A percentile compares a stretch with the other conserved stretches of the same genome.
Conservation (phyloP, 2,797 vertebrate species). For the Onychomys leucogaster region DNA sequence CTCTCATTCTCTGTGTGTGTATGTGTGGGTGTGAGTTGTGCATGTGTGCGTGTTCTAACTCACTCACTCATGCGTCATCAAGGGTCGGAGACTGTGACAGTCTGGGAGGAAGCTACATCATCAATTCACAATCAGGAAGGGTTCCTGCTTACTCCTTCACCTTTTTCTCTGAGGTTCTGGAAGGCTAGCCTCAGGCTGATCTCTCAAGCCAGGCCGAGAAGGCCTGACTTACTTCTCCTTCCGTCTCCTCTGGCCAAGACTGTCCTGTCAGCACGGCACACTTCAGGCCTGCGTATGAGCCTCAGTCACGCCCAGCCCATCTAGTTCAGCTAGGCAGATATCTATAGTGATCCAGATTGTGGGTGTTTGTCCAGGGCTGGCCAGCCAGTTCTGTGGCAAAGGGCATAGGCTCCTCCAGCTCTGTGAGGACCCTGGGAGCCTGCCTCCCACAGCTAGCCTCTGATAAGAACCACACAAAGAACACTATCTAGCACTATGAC, state of each 20-base stretch:
- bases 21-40: fast-evolving
- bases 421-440: not conserved
- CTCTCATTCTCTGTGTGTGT: not conserved
- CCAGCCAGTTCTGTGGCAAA: not conserved
- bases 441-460: not conserved
- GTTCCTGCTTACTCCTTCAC: not conserved
- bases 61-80: not conserved
- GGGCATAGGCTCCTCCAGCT: not conserved
- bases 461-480: not conserved
- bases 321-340: not conserved
- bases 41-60: not conserved
- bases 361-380: not conserved
- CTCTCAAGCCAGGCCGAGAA: not conserved
- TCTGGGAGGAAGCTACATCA: not conserved
- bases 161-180: not conserved
- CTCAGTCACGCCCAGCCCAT: not conserved
- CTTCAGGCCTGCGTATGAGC: not conserved
- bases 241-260: not conserved
- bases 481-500: not conserved
- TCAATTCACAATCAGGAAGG: not conserved
- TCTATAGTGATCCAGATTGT: not conserved
- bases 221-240: not conserved
- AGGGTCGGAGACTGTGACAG: not conserved
- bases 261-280: not conserved
- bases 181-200: not conserved